Evolutionary conservation across 1,140 invertebrate genomes (phyloP).

Genomic region (Drosophila triauraria): DNA sequence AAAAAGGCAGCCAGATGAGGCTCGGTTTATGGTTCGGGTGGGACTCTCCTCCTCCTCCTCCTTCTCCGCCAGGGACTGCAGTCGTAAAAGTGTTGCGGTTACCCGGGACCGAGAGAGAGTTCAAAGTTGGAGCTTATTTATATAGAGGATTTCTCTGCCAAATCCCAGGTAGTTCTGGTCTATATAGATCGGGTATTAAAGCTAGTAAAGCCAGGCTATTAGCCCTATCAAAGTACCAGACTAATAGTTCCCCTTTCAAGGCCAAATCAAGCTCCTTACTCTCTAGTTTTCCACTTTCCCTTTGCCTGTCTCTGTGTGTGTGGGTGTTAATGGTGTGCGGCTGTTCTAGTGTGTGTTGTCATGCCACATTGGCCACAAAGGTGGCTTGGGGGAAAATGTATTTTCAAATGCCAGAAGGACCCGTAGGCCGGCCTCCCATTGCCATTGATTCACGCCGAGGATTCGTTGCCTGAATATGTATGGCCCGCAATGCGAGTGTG

Average conservation of each 20-base stretch:
- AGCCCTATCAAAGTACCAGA: no score
- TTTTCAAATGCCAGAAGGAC: constrained; percentile 52
- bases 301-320: constrained; percentile 47
- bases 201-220: neutral
- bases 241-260: constrained; percentile 20
- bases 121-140: constrained; percentile 16
- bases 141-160: neutral
- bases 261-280: neutral
- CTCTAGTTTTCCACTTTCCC: constrained; percentile 44
- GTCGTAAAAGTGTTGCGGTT: constrained; percentile 29
- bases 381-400: constrained; percentile 37
- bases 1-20: constrained; percentile 33
- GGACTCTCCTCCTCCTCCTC: neutral
- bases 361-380: constrained; percentile 45
- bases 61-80: constrained; percentile 17
- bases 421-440: constrained; percentile 12
- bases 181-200: neutral
- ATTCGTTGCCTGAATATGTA: constrained; percentile 55
- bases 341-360: constrained; percentile 28
- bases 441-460: constrained; percentile 70
- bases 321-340: constrained; percentile 38
- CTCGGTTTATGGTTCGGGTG: constrained; percentile 22
- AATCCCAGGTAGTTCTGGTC: neutral
- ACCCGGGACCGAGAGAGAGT: constrained; percentile 8
- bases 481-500: constrained; percentile 39